These are phyloP conservation scores for Cynopterus brachyotis DNA, from an alignment of 2,113 vertebrate genomes.

Conservation along the genomic window DNA sequence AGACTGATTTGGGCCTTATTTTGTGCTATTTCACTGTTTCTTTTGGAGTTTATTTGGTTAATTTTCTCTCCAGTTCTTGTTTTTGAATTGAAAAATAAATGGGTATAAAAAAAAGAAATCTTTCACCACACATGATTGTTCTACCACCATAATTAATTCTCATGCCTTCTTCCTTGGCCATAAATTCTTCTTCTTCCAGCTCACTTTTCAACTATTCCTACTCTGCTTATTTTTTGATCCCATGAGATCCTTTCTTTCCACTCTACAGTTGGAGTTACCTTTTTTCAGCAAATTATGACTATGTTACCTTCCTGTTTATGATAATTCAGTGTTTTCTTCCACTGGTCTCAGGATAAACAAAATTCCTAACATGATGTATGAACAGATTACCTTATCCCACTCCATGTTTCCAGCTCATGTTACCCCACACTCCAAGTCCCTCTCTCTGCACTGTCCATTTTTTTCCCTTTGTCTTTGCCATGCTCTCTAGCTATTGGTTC, in stretches of 20 bases:
- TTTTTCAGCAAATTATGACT: background rate
- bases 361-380: background rate
- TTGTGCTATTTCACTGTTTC: background rate
- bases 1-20: background rate
- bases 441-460: background rate
- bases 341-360: background rate
- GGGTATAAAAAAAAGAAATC: background rate
- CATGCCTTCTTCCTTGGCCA: background rate
- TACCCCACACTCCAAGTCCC: accelerated
- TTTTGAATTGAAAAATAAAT: background rate
- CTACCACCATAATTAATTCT: background rate
- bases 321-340: background rate
- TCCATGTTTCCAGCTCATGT: background rate
- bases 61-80: background rate
- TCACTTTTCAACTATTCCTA: background rate
- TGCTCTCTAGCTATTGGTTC: accelerated
- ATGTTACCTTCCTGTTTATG: background rate
- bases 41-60: background rate
- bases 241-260: background rate
- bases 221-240: background rate
- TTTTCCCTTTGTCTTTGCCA: background rate
- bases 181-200: background rate
- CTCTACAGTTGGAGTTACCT: background rate
- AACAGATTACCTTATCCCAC: background rate
- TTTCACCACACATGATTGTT: background rate